phyloP scores from a whole-genome alignment of 1,140 invertebrate species.

The Trichoplusia ni region DNA sequence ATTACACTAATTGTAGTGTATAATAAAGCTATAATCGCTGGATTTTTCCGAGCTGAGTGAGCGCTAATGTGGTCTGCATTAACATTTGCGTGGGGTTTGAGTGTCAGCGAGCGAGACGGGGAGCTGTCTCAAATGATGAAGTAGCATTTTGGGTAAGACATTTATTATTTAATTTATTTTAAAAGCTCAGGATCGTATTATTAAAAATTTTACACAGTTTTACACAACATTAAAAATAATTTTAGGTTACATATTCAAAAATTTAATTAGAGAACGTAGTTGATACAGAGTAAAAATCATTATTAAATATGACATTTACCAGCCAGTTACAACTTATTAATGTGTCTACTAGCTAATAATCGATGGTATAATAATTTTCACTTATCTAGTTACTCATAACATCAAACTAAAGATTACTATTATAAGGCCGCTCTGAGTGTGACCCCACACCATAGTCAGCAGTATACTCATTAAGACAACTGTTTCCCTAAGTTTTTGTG shows the following conservation, averaged over 20 bases:
- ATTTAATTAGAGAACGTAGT: not conserved
- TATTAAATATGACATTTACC: no score
- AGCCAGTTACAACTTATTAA: no score
- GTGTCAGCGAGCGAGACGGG: not conserved
- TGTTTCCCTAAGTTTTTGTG: not conserved
- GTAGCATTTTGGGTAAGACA: no score
- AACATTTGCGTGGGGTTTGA: constrained; percentile 39
- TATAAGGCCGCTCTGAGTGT: not conserved
- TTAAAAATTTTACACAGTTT: no score
- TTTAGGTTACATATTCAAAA: not conserved
- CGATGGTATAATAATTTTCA: no score
- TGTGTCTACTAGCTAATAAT: no score
- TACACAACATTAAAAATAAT: no score
- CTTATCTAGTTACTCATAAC: no score
- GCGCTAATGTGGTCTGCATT: constrained; percentile 60
- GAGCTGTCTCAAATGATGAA: no score
- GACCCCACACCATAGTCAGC: not conserved
- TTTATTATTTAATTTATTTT: no score
- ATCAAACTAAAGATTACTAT: not conserved
- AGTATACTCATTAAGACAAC: not conserved
- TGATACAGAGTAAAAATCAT: no score
- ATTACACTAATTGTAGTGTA: constrained; percentile 57
- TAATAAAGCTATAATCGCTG: constrained; percentile 65
- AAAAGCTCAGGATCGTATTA: no score
- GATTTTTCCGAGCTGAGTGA: constrained; percentile 57